Conservation (phyloP, 2,797 vertebrate species). For the Siniperca obscura region DNA sequence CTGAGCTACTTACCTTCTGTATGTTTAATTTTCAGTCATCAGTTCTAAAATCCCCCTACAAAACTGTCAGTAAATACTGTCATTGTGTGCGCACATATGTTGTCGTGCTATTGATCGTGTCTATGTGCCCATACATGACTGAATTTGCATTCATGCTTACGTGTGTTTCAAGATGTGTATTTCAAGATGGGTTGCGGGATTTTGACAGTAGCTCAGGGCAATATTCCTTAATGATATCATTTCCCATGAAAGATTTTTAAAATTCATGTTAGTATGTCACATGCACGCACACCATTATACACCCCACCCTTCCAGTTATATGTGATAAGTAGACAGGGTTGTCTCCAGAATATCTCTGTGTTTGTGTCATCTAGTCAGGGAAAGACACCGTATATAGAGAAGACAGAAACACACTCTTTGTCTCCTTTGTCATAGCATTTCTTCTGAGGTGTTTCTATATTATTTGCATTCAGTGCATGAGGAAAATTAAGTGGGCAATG, state of each 20-base stretch:
- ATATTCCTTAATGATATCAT: constrained; percentile 35
- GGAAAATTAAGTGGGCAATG: not conserved
- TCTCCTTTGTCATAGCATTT: not conserved
- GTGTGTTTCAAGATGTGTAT: not conserved
- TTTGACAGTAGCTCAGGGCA: constrained; percentile 35
- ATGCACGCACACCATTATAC: not conserved
- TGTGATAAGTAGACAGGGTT: constrained; percentile 9
- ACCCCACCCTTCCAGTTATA: constrained; percentile 1
- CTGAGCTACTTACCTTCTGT: constrained; percentile 41
- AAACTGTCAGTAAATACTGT: constrained; percentile 44
- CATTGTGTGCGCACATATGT: constrained; percentile 4
- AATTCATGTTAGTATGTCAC: constrained; percentile 30
- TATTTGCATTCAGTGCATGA: not conserved
- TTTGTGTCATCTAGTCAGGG: not conserved
- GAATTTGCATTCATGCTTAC: constrained; percentile 3
- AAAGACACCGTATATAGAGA: not conserved
- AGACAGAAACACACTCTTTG: not conserved
- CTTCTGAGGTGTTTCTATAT: not conserved
- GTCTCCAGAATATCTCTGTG: not conserved
- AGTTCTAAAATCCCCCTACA: constrained; percentile 21
- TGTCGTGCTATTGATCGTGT: not conserved
- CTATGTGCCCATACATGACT: constrained; percentile 1
- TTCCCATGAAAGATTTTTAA: constrained; percentile 26
- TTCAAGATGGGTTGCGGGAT: constrained; percentile 22
- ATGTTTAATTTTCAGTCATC: constrained; percentile 55